Base-by-base conservation (phyloP, 2,888 invertebrate species). In the Syrphus vitripennis region DNA sequence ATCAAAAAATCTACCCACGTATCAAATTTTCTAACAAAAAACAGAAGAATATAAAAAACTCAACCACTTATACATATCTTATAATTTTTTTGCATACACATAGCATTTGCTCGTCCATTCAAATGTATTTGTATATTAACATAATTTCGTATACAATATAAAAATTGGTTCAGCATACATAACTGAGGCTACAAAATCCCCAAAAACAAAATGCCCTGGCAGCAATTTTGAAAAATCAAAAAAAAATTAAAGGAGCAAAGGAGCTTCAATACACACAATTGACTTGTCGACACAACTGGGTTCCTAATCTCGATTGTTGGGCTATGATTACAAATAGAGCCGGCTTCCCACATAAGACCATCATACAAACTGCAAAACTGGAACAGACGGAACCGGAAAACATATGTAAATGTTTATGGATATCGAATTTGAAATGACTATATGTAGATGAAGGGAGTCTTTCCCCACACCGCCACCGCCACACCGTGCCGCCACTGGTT, bases 221-320 rank as follows among this genome's bases (percentile, higher is more conserved):
- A 71, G 65, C 53, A 50, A 53, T 72, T 78, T 82, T 70, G 48
- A 65, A 31, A 59, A 78, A 42, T 12, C 24, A 55, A 82, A n/a
- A 16, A 24, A 34, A n/a, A 16, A 16, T n/a, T n/a, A 21, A 9
- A 16, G 10, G 3, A 31, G 40, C 29, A 26, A n/a, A 50, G 57
- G 16, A 45, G 9, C 26, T 26, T 24, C 34, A n/a, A 70, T 7
- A 14, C 21, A 71, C 57, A 31, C 31, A 55, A 79, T 83, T 83
- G 83, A 83, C 83, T 83, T 83, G 79, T 83, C 83, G 83, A 74
- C 79, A 83, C 70, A 79, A 83, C 63, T 69, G 45, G 50, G 69
- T 70, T 69, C 63, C 55, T 79, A 75, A 83, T 83, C 74, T 63
- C 48, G 83, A 79, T 79, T 65, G 83, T 37, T 40, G 57, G 83